Evolutionary conservation across 1,140 invertebrate species (phyloP).

Genomic region (Archivesica marissinica): DNA sequence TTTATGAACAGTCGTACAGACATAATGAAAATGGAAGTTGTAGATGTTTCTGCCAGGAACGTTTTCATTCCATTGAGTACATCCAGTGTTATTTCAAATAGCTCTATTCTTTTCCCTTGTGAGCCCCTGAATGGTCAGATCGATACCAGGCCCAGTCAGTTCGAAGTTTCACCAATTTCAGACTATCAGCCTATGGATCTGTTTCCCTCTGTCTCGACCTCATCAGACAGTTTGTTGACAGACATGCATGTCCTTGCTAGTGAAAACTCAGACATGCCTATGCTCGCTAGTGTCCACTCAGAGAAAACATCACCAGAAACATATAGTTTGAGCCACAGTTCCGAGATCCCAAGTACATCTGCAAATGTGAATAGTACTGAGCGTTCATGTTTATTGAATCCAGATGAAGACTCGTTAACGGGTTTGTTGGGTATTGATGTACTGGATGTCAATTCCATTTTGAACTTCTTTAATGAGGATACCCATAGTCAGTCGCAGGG

Average conservation of each 20-base stretch:
- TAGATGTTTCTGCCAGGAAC: background rate
- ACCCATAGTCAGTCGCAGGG: no score
- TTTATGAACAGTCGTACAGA: background rate
- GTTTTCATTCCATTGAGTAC: background rate
- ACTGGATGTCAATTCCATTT: constrained; percentile 40
- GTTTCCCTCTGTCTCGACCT: background rate
- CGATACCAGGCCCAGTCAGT: background rate
- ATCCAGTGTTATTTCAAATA: constrained; percentile 30
- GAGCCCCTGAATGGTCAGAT: background rate
- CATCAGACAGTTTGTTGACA: background rate
- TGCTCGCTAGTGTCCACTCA: background rate
- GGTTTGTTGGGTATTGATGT: constrained; percentile 29
- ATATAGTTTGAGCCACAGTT: background rate
- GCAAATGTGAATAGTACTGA: background rate
- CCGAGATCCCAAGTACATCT: no score
- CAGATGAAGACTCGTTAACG: constrained; percentile 54
- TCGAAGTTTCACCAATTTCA: background rate
- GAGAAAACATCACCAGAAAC: no score
- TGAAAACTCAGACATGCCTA: background rate
- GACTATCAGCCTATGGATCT: background rate
- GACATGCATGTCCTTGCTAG: background rate
- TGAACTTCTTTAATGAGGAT: constrained; percentile 46
- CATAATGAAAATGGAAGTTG: background rate
- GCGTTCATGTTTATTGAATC: background rate
- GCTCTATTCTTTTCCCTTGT: background rate